Evolutionary conservation across 2,797 vertebrate species (phyloP).

Genomic region (Sebastolobus altivelis): DNA sequence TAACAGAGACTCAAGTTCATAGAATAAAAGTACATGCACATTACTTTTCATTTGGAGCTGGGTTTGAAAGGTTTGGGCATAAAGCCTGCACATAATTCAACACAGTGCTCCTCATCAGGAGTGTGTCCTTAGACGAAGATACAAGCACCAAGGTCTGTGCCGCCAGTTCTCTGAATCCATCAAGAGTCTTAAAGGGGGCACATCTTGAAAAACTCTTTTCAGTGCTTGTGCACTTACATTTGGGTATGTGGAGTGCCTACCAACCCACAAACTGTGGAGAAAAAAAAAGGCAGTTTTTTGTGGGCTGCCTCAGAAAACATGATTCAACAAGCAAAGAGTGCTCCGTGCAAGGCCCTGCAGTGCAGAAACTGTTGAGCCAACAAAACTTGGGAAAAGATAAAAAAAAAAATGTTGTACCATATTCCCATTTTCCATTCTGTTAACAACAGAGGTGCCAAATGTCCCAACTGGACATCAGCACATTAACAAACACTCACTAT

Average conservation of each 20-base stretch:
- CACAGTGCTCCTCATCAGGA: neutral
- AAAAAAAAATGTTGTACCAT: too few species aligned
- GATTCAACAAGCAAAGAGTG: neutral
- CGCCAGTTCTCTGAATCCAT: neutral
- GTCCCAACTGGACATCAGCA: neutral
- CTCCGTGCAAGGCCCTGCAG: too few species aligned
- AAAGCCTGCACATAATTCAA: neutral
- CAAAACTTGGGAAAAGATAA: too few species aligned
- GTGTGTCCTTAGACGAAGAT: neutral
- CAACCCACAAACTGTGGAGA: neutral
- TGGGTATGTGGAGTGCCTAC: neutral
- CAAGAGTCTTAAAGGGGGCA: neutral
- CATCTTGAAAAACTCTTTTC: too few species aligned
- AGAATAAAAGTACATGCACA: neutral
- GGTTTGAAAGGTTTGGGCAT: neutral
- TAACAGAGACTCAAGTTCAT: neutral
- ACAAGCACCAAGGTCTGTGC: neutral
- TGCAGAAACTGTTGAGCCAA: too few species aligned
- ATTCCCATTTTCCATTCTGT: neutral
- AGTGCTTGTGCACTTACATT: neutral
- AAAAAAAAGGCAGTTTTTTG: neutral
- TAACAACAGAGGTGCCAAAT: neutral
- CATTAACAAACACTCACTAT: conserved; percentile 1
- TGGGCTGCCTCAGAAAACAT: neutral
- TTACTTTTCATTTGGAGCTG: neutral